Evolutionary conservation across 2,113 vertebrate species (phyloP), one percentile per base, ranked within the genome.

Genomic region (Mionectes macconnelli): DNA sequence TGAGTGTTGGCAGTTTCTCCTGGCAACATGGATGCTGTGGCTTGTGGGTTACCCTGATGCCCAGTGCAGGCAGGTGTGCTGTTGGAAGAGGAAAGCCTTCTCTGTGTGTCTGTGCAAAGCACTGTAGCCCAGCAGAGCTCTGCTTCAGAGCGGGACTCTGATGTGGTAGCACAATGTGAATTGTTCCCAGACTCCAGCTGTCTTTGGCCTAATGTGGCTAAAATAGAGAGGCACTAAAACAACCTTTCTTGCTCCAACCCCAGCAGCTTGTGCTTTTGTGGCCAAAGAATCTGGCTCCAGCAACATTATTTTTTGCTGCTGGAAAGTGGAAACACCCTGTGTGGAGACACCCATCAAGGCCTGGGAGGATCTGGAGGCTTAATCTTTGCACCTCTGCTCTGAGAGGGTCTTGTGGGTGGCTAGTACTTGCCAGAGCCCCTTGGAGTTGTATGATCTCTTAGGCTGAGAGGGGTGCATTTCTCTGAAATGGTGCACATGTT

Each of bases 401-500:
- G 30, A 47, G 75, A 79, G 23, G 14, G 24, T 69, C 37, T 80
- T 1, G 0, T 44, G 33, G 53, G n/a, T n/a, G n/a, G 10, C 64
- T 94, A 15, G 33, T 10, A 40, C 9, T 82, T 75, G 19, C 16
- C 0, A 0, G 44, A 87, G 31, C 6, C 20, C 27, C 47, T 64
- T 42, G 60, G n/a, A 68, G 24, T 49, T 91, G 49, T 70, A 59
- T 10, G 44, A 15, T 73, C 35, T 67, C 31, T 59, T 1, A 1
- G 49, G 23, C 23, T 35, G 25, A 77, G 60, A 62, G 9, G 37
- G 23, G 8, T 73, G 33, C 5, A 1, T 76, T 57, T 91, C 74
- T 8, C 49, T 86, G 64, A 81, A 52, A 23, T 2, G 59, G 16
- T 44, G 42, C 28, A 18, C 4, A 1, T 0, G 0, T 67, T 83